Base-by-base conservation (phyloP, 2,888 invertebrate species). In the Stramonita haemastoma region DNA sequence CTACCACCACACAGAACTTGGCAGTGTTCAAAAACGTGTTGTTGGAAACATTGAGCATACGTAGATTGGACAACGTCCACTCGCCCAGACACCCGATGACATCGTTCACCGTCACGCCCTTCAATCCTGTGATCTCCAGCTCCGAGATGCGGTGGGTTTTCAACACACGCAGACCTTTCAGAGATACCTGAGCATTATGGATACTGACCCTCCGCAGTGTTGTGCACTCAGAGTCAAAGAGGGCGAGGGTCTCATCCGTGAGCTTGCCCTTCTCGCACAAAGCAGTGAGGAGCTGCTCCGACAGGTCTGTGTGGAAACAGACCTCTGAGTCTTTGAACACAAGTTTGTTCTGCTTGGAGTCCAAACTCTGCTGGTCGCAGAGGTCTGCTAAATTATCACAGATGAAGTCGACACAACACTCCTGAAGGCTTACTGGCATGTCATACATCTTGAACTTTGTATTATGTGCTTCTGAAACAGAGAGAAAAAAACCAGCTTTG, bases 61-160 rank as follows among this genome's bases (percentile, higher is more conserved):
- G 96, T 89, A 97, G 95, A 95, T 97, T 97, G 91, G 97, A 96
- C 90, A 97, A 94, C 70, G 97, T 97, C 97, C 97, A 97, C 92
- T 97, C 97, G 89, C 97, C 97, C 90, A 97, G 96, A 95, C 97
- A 97, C 90, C 97, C 97, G 92, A 97, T 97, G 90, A 97, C 96
- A 93, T 97, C 97, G 94, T 97, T 97, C 89, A 97, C 96, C 81
- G 97, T 96, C 19, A 97, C 96, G 92, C 96, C 97, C 88, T 94
- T 93, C 91, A 97, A 95, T 91, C 97, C 97, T 90, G 96, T 96
- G 89, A 97, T 97, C 95, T 97, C 97, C 91, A 97, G 95, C 94
- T 97, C 97, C 83, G 96, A 96, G 89, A 97, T 96, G 95, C 97
- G 97, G 95, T 97, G 97, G 90, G 97, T 96, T 92, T 96, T 96